Percentiles rank a stretch among this genome's conserved stretches.
phyloP scores from a whole-genome alignment of 2,113 vertebrate genomes.

The Heteronetta atricapilla region DNA sequence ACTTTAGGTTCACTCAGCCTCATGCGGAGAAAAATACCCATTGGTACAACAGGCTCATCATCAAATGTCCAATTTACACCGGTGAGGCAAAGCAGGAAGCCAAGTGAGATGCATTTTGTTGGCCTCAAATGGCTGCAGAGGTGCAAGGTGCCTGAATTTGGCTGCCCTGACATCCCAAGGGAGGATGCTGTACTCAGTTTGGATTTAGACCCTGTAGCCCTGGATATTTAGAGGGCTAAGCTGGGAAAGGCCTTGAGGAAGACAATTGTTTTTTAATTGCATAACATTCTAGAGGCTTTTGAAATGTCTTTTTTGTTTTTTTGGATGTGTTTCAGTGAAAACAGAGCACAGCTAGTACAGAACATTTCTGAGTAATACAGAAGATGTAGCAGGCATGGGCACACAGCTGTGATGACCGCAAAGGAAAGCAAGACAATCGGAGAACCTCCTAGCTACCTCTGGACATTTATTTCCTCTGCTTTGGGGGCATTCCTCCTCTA shows the following conservation, averaged over 20 bases:
- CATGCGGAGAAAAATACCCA: not conserved
- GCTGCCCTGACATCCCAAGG: not conserved
- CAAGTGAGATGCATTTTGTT: not conserved
- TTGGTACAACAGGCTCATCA: not conserved
- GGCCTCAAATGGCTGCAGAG: not conserved
- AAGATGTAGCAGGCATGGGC: not conserved
- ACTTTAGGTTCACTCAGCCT: not conserved
- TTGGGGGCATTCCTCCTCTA: not conserved
- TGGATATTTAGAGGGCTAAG: not conserved
- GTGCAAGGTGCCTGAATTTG: not conserved
- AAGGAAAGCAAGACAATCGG: not conserved
- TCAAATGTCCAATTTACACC: not conserved
- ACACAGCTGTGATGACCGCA: not conserved
- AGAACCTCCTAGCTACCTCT: not conserved
- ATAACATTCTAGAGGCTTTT: not conserved
- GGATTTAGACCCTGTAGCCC: not conserved
- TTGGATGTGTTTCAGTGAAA: not conserved
- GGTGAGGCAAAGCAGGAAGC: not conserved
- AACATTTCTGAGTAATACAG: not conserved
- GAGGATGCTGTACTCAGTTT: not conserved
- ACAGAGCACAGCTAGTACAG: not conserved
- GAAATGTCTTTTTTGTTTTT: not conserved
- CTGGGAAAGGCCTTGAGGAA: not conserved
- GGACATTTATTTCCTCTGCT: not conserved
- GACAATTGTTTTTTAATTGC: not conserved